Percentiles rank a stretch among this genome's conserved stretches.
Conservation (phyloP, 2,113 vertebrate genomes). For the Monarcha castaneiventris region DNA sequence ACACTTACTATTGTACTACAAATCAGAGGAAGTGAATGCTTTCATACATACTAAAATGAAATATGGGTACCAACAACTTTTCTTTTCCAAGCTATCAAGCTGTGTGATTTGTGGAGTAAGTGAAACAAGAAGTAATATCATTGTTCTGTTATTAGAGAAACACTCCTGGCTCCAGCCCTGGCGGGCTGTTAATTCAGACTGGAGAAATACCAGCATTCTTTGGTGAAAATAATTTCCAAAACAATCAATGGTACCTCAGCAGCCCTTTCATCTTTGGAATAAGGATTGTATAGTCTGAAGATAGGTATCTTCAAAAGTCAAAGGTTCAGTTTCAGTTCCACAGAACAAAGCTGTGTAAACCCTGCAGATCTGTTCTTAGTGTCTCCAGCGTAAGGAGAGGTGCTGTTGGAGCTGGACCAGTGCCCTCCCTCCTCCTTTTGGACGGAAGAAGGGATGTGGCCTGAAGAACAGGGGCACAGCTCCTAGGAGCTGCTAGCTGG, state of each 20-base stretch:
- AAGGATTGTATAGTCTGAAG: slow-evolving; percentile 1
- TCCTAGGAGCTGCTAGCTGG: neutral
- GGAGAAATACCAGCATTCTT: slow-evolving; percentile 11
- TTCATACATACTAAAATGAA: neutral
- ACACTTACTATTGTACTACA: neutral
- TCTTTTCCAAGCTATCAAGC: neutral
- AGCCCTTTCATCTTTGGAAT: slow-evolving; percentile 10
- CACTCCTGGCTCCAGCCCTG: neutral
- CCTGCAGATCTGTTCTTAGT: neutral
- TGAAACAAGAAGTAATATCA: slow-evolving; percentile 26
- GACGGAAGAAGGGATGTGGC: neutral
- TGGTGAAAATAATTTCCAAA: slow-evolving; percentile 44
- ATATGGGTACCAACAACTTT: neutral
- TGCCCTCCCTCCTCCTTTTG: neutral
- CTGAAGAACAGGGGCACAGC: neutral
- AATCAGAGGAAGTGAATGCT: neutral
- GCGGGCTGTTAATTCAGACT: neutral
- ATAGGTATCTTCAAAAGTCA: slow-evolving; percentile 8
- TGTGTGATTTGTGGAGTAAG: neutral
- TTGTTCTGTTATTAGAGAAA: slow-evolving; percentile 6
- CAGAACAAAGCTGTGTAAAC: neutral
- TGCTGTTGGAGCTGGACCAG: neutral
- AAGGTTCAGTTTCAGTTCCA: slow-evolving; percentile 3
- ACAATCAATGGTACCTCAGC: slow-evolving; percentile 16
- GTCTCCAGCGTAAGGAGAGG: neutral